A percentile compares a stretch with the other conserved stretches of the same genome.
Conservation (phyloP, 1,140 invertebrate species). For the Ceratosolen fusciceps region DNA sequence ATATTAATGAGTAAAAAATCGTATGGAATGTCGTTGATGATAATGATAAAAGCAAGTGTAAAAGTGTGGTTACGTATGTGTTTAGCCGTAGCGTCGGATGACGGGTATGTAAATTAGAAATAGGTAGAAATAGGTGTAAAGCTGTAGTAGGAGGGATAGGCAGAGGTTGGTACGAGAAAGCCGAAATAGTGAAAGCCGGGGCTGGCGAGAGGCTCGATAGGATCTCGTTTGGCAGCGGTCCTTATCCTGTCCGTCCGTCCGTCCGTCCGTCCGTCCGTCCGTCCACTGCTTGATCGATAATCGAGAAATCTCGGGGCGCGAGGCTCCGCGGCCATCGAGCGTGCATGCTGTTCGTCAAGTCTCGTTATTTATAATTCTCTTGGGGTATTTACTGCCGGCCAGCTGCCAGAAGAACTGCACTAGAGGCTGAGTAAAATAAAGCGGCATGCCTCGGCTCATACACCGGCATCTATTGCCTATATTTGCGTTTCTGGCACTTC, state of each 20-base stretch:
- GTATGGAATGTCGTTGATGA: too few species aligned
- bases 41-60: too few species aligned
- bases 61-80: too few species aligned
- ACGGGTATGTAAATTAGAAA: too few species aligned
- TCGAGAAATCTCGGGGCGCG: not conserved
- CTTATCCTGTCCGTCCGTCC: conserved; percentile 55
- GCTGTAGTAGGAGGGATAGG: too few species aligned
- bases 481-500: conserved; percentile 45
- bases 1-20: too few species aligned
- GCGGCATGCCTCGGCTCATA: not conserved
- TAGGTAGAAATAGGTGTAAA: too few species aligned
- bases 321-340: conserved; percentile 39
- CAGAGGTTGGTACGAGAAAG: too few species aligned
- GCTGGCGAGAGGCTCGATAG: not conserved
- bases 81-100: too few species aligned
- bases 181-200: too few species aligned
- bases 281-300: conserved; percentile 17
- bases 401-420: conserved; percentile 63
- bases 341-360: conserved; percentile 16
- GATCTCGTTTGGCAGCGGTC: conserved; percentile 44
- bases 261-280: conserved; percentile 40
- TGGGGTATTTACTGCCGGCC: conserved; percentile 56
- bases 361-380: conserved; percentile 60
- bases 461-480: conserved; percentile 24
- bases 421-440: conserved; percentile 62